Base-by-base conservation (phyloP, 2,888 invertebrate genomes). In the Nasonia oneida region DNA sequence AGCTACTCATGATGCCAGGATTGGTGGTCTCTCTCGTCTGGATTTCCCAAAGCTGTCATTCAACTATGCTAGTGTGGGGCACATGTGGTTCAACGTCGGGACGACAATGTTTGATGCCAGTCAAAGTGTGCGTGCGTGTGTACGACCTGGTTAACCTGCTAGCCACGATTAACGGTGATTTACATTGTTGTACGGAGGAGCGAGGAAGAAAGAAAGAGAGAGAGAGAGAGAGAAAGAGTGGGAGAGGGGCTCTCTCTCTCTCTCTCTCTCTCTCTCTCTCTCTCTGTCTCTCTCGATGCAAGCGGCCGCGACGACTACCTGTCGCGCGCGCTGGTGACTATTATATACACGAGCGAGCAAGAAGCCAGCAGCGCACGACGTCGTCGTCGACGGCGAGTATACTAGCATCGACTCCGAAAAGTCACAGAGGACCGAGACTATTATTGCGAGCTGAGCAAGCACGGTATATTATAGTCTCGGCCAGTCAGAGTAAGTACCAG, bases 1-100 rank as follows among this genome's bases (percentile, higher is more conserved):
- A 98, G 94, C 97, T 97, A 94, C 97, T 97, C 98, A 98, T 97
- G 57, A 23, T 85, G 75, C n/a, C 74, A 61, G 57, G 67, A 12
- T 67, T 29, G 67, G 33, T 33, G 33, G 23, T 29, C 29, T 67
- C 33, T 67, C 67, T 29, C 15, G 12, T 67, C 18, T 71, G 18
- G 71, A 39, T 37, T 71, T 39, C 18, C 42, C 67, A 57, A 80
- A 70, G 57, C 12, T 29, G n/a, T 77, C 29, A 75, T 15, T 57
- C 39, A 29, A 79, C 42, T 61, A 61, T 29, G 53, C 76, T 81
- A 76, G 6, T 15, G 57, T 8, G 57, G 18, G 67, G n/a, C 15
- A 70, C 84, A 84, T 81, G 75, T 76, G 81, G 15, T 37, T 78
- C 42, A 12, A 14, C 67, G 81, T 37, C 57, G 37, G 77, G 29